Evolutionary conservation across 2,888 invertebrate genomes (phyloP), one percentile per base, ranked within the genome.

Genomic region (Hypercompe scribonia): DNA sequence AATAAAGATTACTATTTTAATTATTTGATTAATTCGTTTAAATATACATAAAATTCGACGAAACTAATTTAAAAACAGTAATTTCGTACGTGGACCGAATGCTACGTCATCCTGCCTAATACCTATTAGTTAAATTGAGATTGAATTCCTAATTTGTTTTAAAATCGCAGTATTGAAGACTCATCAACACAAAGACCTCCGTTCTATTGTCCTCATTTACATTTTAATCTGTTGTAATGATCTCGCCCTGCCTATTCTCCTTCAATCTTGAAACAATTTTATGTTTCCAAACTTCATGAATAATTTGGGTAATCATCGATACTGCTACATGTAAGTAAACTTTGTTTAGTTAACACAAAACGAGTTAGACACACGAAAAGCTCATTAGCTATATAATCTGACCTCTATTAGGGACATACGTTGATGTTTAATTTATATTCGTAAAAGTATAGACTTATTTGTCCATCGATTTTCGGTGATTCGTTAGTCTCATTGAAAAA

Each of bases 221-320:
- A 65, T 65, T 65, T 65, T 11, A 36, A 65, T 65, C 13, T 36
- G 10, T 65, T 36, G 24, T 34, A 65, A 36, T 65, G 61, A 61
- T 61, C n/a, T 28, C 28, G 61, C 18, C 28, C 61, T 61, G 61
- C 18, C 61, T 61, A 61, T 61, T 15, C 15, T 31, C 31, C 13
- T 61, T 61, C 15, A 61, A 61, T 61, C 31, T 61, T 61, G 15
- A 31, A 31, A 61, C 61, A 7, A 31, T 61, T 61, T 61, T 71
- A 28, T 31, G 15, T 61, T n/a, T 15, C 7, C 31, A 61, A 50
- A 61, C 31, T 15, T 61, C 18, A 61, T 61, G 61, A 61, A 61
- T 31, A 28, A 58, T 31, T 31, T 54, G 28, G 1, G 10, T 58
- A 28, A 58, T 28, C 54, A 58, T 58, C 54, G 3, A n/a, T 58